phyloP scores from a whole-genome alignment of 2,888 invertebrate species.

The Drosophila imparisetae region DNA sequence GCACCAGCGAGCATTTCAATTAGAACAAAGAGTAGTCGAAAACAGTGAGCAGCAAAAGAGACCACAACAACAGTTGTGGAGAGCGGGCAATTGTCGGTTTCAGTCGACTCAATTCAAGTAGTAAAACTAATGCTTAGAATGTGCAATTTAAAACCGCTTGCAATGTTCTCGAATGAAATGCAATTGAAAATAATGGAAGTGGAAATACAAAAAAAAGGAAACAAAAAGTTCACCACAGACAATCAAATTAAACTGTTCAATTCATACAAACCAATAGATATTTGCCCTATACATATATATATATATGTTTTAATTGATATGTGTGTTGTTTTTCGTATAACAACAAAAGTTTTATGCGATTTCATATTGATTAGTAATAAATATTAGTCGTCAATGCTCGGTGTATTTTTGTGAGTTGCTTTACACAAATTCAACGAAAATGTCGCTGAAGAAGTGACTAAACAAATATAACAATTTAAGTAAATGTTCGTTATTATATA shows the following conservation, averaged over 20 bases:
- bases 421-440: not conserved
- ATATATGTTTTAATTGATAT: not conserved
- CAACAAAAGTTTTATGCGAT: not conserved
- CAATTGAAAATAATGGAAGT: conserved; percentile 33
- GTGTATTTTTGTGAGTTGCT: not conserved
- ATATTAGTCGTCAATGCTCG: not conserved
- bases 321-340: not conserved
- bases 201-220: conserved; percentile 10
- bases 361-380: not conserved
- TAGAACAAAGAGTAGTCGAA: conserved; percentile 32
- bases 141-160: conserved; percentile 25
- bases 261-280: not conserved
- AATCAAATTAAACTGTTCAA: not conserved
- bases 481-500: not conserved
- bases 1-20: conserved; percentile 65
- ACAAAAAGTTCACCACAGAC: not conserved
- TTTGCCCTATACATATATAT: not conserved
- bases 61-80: conserved; percentile 21
- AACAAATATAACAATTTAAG: not conserved
- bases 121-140: conserved; percentile 47
- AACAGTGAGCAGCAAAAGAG: conserved; percentile 12
- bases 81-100: conserved; percentile 50
- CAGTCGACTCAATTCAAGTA: conserved; percentile 30
- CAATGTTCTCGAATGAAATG: conserved; percentile 19
- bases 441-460: not conserved